These are phyloP conservation scores for Drosophila quinaria DNA, from an alignment of 2,888 invertebrate species.

Conservation along the genomic window DNA sequence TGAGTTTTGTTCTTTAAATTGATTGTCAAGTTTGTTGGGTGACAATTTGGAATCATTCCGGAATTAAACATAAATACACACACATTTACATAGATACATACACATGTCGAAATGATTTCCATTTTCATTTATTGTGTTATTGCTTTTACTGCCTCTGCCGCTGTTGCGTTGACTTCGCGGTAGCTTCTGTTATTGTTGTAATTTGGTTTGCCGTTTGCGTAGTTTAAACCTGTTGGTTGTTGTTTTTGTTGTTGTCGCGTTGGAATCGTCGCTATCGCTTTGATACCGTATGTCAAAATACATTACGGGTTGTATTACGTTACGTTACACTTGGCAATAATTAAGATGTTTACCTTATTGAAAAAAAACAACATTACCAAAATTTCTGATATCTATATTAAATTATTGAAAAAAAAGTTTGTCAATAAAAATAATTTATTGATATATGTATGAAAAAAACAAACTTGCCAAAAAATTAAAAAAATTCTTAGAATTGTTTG, in stretches of 20 bases:
- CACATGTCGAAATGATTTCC: conserved; percentile 63
- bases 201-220: conserved; percentile 67
- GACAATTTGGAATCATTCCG: conserved; percentile 58
- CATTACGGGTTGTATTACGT: not conserved
- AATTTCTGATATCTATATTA: too few relatives aligned
- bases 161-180: conserved; percentile 45
- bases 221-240: conserved; percentile 69
- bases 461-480: too few relatives aligned
- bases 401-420: too few relatives aligned
- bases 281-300: conserved; percentile 2
- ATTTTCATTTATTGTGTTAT: conserved; percentile 61
- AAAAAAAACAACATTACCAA: too few relatives aligned
- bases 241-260: conserved; percentile 31
- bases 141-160: conserved; percentile 47
- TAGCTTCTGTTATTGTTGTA: conserved; percentile 72
- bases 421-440: too few relatives aligned
- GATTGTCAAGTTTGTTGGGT: conserved; percentile 71
- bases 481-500: too few relatives aligned
- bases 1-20: conserved; percentile 58
- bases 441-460: too few relatives aligned
- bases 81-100: not conserved
- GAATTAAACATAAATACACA: conserved; percentile 23
- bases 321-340: not conserved
- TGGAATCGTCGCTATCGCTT: conserved; percentile 31
- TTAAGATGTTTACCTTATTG: not conserved